phyloP scores from a whole-genome alignment of 1,140 invertebrate genomes.

The Drosophila orena region DNA sequence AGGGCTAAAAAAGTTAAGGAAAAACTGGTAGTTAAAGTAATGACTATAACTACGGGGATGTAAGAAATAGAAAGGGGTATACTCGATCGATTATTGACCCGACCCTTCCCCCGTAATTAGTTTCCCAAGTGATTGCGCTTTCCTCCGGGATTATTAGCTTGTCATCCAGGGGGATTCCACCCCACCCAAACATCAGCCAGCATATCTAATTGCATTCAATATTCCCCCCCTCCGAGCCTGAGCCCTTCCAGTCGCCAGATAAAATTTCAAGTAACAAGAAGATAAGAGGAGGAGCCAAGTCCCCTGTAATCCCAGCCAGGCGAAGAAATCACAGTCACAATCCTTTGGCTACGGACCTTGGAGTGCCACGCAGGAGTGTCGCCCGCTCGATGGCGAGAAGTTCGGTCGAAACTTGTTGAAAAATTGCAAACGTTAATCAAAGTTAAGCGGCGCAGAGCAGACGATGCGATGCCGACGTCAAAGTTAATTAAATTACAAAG shows the following conservation, averaged over 20 bases:
- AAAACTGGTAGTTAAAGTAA: too few relatives aligned
- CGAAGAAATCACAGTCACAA: conserved; percentile 64
- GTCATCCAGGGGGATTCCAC: conserved; percentile 21
- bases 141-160: conserved; percentile 35
- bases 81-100: not conserved
- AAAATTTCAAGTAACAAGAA: conserved; percentile 48
- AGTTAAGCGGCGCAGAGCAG: conserved; percentile 69
- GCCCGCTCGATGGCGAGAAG: conserved; percentile 38
- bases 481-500: conserved; percentile 84
- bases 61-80: not conserved
- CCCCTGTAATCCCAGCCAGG: conserved; percentile 70
- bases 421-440: conserved; percentile 83
- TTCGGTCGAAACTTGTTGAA: conserved; percentile 78
- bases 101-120: not conserved
- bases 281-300: conserved; percentile 39
- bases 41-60: not conserved
- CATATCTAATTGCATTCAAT: conserved; percentile 35
- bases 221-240: not conserved
- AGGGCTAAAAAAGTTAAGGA: too few relatives aligned
- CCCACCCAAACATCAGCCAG: not conserved
- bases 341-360: conserved; percentile 46
- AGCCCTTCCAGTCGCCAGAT: conserved; percentile 9
- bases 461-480: conserved; percentile 65
- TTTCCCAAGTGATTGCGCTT: conserved; percentile 14
- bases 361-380: conserved; percentile 23